Evolutionary conservation across 2,888 invertebrate species (phyloP).

Genomic region (Petrolisthes manimaculis): DNA sequence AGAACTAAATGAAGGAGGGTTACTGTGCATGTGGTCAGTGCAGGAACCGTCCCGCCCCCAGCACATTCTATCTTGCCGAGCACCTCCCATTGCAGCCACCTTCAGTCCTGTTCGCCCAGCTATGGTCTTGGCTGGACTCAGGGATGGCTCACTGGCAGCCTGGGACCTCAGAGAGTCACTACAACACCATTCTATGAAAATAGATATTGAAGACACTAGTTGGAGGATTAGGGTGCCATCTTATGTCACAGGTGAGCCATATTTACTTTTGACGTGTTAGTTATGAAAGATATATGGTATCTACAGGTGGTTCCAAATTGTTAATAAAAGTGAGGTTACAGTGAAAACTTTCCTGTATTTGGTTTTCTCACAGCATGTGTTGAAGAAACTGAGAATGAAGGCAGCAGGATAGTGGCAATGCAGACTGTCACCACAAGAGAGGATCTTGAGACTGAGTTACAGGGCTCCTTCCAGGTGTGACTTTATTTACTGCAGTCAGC

Average conservation of each 20-base stretch:
- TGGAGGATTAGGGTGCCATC: constrained; percentile 64
- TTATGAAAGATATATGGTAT: background rate
- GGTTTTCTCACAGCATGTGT: constrained; percentile 39
- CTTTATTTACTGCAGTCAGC: too few species aligned
- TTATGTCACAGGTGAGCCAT: constrained; percentile 55
- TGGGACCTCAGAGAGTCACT: constrained; percentile 65
- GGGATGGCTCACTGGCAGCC: constrained; percentile 60
- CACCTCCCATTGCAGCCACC: constrained; percentile 48
- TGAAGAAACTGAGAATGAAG: constrained; percentile 44
- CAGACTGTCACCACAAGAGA: constrained; percentile 45
- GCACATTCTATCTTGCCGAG: constrained; percentile 53
- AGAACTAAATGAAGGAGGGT: constrained; percentile 33
- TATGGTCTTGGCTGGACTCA: constrained; percentile 58
- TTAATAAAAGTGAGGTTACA: background rate
- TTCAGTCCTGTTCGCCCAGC: constrained; percentile 62
- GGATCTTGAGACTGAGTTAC: constrained; percentile 26
- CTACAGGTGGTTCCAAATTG: background rate
- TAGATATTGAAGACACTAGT: constrained; percentile 26
- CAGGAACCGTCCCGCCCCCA: constrained; percentile 65
- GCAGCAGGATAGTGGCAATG: constrained; percentile 44
- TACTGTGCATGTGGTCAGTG: constrained; percentile 64
- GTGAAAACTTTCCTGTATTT: background rate
- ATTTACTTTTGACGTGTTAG: background rate
- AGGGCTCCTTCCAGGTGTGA: constrained; percentile 52
- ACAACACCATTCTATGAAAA: constrained; percentile 26